A percentile compares a stretch with the other conserved stretches of the same genome.
These are phyloP conservation scores for Tinea trinotella DNA, from an alignment of 2,888 invertebrate genomes.

Conservation along the genomic window DNA sequence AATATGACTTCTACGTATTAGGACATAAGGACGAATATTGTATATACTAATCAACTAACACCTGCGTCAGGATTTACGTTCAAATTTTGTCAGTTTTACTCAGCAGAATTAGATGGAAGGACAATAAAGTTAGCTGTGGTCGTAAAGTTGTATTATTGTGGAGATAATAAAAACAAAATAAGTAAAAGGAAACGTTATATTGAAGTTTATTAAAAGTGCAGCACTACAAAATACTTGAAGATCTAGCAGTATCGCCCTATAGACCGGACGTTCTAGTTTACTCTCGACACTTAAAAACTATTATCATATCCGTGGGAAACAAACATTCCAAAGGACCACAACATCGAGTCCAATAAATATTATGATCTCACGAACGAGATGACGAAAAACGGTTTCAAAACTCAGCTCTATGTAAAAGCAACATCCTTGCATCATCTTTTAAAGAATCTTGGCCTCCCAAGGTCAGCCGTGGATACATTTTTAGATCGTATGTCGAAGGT, in stretches of 20 bases:
- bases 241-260: too few relatives aligned
- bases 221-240: too few relatives aligned
- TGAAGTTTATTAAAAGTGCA: neutral
- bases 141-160: constrained; percentile 1
- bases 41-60: neutral
- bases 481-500: too few relatives aligned
- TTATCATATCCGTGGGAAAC: neutral
- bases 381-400: too few relatives aligned
- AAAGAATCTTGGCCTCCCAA: too few relatives aligned
- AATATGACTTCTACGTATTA: too few relatives aligned
- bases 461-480: too few relatives aligned
- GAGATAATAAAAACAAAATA: constrained; percentile 5
- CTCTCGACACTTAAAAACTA: too few relatives aligned
- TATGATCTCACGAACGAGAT: too few relatives aligned
- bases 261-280: too few relatives aligned
- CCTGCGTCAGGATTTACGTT: constrained; percentile 8
- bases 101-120: constrained; percentile 7
- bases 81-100: constrained; percentile 9
- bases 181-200: neutral
- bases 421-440: too few relatives aligned
- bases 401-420: too few relatives aligned
- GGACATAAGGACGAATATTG: neutral
- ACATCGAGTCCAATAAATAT: neutral
- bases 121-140: neutral
- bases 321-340: neutral